phyloP scores from a whole-genome alignment of 2,113 vertebrate species.

The Gulo gulo region DNA sequence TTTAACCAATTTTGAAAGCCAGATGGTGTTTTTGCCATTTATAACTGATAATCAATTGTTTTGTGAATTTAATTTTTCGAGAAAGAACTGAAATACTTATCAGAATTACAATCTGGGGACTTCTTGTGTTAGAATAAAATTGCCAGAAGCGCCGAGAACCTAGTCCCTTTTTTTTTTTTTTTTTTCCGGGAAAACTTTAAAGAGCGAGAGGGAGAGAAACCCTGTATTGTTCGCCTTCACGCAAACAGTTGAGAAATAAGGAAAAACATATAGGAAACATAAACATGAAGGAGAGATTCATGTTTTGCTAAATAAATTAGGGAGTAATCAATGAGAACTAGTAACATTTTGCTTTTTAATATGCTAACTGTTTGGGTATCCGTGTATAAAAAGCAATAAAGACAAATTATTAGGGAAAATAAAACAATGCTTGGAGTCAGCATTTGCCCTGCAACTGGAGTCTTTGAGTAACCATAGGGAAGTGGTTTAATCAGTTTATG shows the following conservation, averaged over 20 bases:
- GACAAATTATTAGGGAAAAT: constrained; percentile 31
- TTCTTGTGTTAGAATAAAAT: constrained; percentile 52
- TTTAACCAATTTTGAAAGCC: constrained; percentile 75
- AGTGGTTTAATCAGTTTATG: too few species aligned
- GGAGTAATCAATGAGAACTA: constrained; percentile 21
- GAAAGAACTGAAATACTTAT: constrained; percentile 77
- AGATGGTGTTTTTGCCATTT: constrained; percentile 86
- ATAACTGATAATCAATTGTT: constrained; percentile 85
- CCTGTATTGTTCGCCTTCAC: constrained; percentile 42
- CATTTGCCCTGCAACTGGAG: background rate
- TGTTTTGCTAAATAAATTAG: constrained; percentile 6
- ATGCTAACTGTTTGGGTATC: constrained; percentile 32
- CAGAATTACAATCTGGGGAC: constrained; percentile 71
- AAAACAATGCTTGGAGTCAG: constrained; percentile 44
- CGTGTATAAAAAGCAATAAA: constrained; percentile 40
- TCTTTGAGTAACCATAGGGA: background rate
- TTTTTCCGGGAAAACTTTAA: background rate
- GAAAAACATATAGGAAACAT: constrained; percentile 59
- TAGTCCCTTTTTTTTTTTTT: background rate
- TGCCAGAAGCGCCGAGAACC: constrained; percentile 35
- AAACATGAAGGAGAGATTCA: background rate
- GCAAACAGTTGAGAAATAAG: constrained; percentile 45
- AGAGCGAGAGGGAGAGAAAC: background rate
- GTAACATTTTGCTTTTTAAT: constrained; percentile 34
- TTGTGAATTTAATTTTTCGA: constrained; percentile 82